phyloP scores from a whole-genome alignment of 1,140 invertebrate genomes.

The Agrilus planipennis region DNA sequence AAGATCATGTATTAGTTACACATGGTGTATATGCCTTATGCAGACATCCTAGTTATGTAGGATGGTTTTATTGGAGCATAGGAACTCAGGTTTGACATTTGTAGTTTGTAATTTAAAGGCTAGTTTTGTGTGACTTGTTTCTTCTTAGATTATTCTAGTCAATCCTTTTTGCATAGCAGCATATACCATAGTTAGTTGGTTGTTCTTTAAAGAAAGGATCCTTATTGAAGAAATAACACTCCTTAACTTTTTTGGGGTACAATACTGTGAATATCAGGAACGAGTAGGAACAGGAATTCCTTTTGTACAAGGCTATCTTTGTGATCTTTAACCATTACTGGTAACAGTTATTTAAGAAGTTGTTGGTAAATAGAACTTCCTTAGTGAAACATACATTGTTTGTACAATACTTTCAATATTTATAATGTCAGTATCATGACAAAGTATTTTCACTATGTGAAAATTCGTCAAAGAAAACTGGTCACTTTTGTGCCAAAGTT shows the following conservation, averaged over 20 bases:
- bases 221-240: slow-evolving; percentile 85
- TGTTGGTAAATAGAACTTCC: too few relatives aligned
- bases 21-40: slow-evolving; percentile 74
- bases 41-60: slow-evolving; percentile 91
- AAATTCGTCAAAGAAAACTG: too few relatives aligned
- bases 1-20: slow-evolving; percentile 81
- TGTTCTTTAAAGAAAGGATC: slow-evolving; percentile 85
- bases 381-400: too few relatives aligned
- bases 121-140: too few relatives aligned
- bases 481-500: too few relatives aligned
- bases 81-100: slow-evolving; percentile 73
- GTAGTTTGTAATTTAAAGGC: slow-evolving; percentile 7
- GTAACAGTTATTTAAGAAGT: too few relatives aligned
- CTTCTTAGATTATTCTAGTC: slow-evolving; percentile 65
- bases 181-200: slow-evolving; percentile 76
- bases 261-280: slow-evolving; percentile 82
- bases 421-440: too few relatives aligned
- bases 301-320: slow-evolving; percentile 81
- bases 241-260: slow-evolving; percentile 83
- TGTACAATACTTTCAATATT: too few relatives aligned
- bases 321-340: too few relatives aligned
- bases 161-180: slow-evolving; percentile 84
- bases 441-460: too few relatives aligned
- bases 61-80: slow-evolving; percentile 98
- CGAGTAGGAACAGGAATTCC: slow-evolving; percentile 83